phyloP scores from a whole-genome alignment of 92 coral and sea anemone species.

The Micromussa lordhowensis region DNA sequence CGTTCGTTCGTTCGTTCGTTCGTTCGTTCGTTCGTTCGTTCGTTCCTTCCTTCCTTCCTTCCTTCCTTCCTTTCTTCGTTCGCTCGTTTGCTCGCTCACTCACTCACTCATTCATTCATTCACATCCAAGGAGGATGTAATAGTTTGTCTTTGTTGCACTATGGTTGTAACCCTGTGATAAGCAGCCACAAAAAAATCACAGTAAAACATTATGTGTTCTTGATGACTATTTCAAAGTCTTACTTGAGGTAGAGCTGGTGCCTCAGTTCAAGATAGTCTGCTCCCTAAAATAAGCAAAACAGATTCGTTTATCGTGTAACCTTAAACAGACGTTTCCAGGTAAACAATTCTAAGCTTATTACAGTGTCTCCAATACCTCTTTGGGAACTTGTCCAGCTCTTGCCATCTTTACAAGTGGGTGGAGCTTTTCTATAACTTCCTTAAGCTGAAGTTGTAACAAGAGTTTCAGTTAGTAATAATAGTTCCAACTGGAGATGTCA shows the following conservation, averaged over 20 bases:
- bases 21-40: too few species aligned
- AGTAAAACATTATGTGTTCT: too few species aligned
- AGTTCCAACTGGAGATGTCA: not conserved
- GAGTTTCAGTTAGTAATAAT: not conserved
- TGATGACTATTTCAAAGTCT: conserved; percentile 25
- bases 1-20: too few species aligned
- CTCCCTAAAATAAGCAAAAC: conserved; percentile 66
- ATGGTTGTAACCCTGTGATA: too few species aligned
- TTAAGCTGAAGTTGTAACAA: conserved; percentile 60
- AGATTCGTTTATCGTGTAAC: not conserved
- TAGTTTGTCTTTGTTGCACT: too few species aligned
- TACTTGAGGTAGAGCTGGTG: conserved; percentile 91
- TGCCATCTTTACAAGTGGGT: conserved; percentile 86
- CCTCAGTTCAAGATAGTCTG: conserved; percentile 85
- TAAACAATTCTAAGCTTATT: not conserved
- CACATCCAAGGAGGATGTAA: too few species aligned
- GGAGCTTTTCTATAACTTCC: conserved; percentile 67
- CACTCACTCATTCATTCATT: too few species aligned
- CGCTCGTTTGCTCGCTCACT: too few species aligned
- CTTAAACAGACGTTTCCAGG: not conserved
- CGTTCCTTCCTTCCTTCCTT: too few species aligned
- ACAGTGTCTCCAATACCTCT: conserved; percentile 61
- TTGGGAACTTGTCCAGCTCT: conserved; percentile 79
- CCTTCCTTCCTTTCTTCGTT: too few species aligned
- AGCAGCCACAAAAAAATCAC: too few species aligned